Conservation (phyloP, 2,888 invertebrate species). For the Drosophila seclusa region DNA sequence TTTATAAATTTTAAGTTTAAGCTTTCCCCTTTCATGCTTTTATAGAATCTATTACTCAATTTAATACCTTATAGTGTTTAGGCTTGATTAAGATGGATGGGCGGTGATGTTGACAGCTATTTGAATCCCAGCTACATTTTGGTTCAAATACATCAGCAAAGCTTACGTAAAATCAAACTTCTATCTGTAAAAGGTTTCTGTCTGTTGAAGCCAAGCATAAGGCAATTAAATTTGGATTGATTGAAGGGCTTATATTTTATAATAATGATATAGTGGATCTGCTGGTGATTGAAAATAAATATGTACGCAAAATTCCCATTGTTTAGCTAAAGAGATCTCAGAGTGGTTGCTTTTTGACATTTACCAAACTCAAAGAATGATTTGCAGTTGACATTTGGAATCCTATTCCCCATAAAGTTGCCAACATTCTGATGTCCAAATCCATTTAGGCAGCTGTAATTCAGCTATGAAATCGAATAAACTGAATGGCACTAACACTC, state of each 20-base stretch:
- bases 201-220: neutral
- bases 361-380: neutral
- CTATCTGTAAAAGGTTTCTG: neutral
- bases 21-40: too few species aligned
- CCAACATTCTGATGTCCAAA: constrained; percentile 27
- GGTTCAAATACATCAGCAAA: neutral
- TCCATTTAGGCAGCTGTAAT: constrained; percentile 26
- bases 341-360: neutral
- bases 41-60: too few species aligned
- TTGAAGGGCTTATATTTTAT: neutral
- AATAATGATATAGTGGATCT: neutral
- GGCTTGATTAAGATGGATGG: neutral
- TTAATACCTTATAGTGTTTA: neutral
- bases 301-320: neutral
- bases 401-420: neutral
- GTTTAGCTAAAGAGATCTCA: neutral
- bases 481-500: constrained; percentile 58
- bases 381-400: constrained; percentile 22
- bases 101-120: neutral
- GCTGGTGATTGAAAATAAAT: neutral
- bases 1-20: too few species aligned
- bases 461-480: constrained; percentile 52
- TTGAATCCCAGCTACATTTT: neutral
- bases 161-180: neutral
- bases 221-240: too few species aligned